Conservation (phyloP, 2,888 invertebrate genomes). For the Drosophila peninsularis region DNA sequence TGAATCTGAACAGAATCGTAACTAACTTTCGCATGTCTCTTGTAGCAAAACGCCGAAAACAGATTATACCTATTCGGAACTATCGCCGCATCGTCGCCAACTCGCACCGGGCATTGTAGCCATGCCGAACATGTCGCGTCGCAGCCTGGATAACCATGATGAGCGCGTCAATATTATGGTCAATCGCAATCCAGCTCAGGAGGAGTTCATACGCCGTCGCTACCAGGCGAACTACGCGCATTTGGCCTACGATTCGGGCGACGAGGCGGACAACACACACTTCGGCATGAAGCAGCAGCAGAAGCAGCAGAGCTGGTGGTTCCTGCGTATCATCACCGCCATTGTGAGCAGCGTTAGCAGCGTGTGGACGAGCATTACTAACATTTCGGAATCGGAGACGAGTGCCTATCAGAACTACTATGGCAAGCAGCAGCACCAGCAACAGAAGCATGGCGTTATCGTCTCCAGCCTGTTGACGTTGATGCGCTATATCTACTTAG, state of each 20-base stretch:
- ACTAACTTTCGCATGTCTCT: constrained; percentile 26
- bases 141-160: constrained; percentile 87
- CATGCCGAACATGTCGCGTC: constrained; percentile 95
- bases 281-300: constrained; percentile 67
- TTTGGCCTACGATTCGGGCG: constrained; percentile 83
- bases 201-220: constrained; percentile 82
- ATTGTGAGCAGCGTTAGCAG: constrained; percentile 72
- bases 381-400: constrained; percentile 48
- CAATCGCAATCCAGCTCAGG: constrained; percentile 81
- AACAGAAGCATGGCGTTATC: constrained; percentile 71
- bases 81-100: constrained; percentile 92
- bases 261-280: constrained; percentile 81
- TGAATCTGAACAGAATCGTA: not conserved
- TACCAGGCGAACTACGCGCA: constrained; percentile 73
- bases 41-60: constrained; percentile 94
- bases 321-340: constrained; percentile 73
- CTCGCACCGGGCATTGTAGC: constrained; percentile 92
- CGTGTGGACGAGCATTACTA: constrained; percentile 65
- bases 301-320: constrained; percentile 70
- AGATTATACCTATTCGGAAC: constrained; percentile 94
- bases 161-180: constrained; percentile 85
- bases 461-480: constrained; percentile 61
- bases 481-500: constrained; percentile 77
- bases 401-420: constrained; percentile 63
- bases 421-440: constrained; percentile 56